Evolutionary conservation across 2,888 invertebrate genomes (phyloP).

Genomic region (Chironomus riparius): DNA sequence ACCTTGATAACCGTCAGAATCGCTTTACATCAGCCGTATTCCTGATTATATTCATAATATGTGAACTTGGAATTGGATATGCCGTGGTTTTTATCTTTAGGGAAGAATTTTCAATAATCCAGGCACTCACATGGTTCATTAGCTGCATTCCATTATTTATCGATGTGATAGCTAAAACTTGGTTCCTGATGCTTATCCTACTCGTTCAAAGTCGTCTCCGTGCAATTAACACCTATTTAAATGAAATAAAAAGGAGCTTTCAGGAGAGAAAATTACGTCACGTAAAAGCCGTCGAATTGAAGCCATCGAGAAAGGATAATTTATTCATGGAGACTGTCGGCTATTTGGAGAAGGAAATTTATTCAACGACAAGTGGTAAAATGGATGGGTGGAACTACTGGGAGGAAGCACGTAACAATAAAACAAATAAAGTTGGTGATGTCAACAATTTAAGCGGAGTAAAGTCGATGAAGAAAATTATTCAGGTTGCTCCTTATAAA

Average conservation of each 20-base stretch:
- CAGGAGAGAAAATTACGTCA: neutral
- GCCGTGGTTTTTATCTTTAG: constrained; percentile 30
- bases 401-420: neutral
- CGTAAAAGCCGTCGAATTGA: neutral
- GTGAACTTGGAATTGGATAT: constrained; percentile 35
- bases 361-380: constrained; percentile 16
- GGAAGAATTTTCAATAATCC: constrained; percentile 33
- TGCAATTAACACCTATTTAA: constrained; percentile 34
- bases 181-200: constrained; percentile 38
- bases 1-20: constrained; percentile 26
- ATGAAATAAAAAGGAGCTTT: constrained; percentile 28
- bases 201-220: constrained; percentile 38
- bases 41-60: constrained; percentile 33
- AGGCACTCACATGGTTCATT: constrained; percentile 36
- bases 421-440: neutral
- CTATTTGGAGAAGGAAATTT: constrained; percentile 30
- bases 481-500: constrained; percentile 3
- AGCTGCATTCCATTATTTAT: constrained; percentile 38
- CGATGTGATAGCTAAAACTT: constrained; percentile 40
- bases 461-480: neutral
- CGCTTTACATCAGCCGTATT: constrained; percentile 30
- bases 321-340: constrained; percentile 27
- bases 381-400: neutral
- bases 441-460: neutral
- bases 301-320: constrained; percentile 6